Conservation (phyloP, 2,888 invertebrate species). For the Sinelater perroti region DNA sequence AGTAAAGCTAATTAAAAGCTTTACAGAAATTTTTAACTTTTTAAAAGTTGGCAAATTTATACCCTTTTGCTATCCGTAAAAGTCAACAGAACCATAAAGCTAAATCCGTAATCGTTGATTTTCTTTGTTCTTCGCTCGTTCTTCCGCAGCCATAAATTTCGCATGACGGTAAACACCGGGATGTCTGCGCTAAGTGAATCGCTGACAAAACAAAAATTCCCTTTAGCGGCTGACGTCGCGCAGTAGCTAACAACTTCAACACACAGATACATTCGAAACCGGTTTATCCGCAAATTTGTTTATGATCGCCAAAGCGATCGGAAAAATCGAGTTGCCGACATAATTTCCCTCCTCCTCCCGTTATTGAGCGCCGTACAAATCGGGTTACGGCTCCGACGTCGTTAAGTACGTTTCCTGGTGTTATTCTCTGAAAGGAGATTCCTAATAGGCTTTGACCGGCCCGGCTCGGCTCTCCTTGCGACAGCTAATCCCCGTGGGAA, state of each 20-base stretch:
- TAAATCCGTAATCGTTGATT: no score
- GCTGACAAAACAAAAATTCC: conserved; percentile 5
- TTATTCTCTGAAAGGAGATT: conserved; percentile 41
- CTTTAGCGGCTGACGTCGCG: neutral
- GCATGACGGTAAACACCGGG: no score
- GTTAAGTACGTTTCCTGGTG: conserved; percentile 37
- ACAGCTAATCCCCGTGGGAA: conserved; percentile 50
- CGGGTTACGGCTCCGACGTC: conserved; percentile 31
- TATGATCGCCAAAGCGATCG: conserved; percentile 19
- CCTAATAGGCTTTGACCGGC: conserved; percentile 49
- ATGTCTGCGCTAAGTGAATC: no score
- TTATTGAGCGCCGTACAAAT: conserved; percentile 30
- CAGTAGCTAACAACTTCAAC: conserved; percentile 6
- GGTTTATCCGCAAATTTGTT: conserved; percentile 26
- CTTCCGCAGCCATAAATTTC: no score
- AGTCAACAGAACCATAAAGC: no score
- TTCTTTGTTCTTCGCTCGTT: no score
- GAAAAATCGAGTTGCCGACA: conserved; percentile 22
- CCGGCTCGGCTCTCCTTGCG: conserved; percentile 36
- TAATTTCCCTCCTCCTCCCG: conserved; percentile 24
- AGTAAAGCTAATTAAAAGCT: no score
- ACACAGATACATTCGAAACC: conserved; percentile 21
- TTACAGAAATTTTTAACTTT: no score
- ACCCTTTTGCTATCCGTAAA: no score
- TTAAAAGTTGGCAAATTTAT: no score